phyloP scores from a whole-genome alignment of 2,113 vertebrate genomes.

The Grammomys surdaster region DNA sequence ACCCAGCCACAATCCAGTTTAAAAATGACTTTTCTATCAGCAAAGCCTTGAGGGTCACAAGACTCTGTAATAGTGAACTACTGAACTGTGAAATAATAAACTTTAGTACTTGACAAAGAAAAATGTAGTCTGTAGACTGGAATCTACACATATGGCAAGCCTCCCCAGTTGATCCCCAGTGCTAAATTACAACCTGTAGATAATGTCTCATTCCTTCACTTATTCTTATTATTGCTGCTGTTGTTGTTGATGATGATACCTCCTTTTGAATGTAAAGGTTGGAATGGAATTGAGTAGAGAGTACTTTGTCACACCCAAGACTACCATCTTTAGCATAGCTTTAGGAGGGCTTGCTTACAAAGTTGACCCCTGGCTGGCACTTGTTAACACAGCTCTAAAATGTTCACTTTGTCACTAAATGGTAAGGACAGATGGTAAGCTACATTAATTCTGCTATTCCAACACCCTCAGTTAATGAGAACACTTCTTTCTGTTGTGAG shows the following conservation, averaged over 20 bases:
- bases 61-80: not conserved
- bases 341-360: not conserved
- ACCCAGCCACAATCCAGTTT: not conserved
- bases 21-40: not conserved
- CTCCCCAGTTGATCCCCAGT: not conserved
- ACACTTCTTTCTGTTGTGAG: not conserved
- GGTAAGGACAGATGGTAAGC: not conserved
- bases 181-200: not conserved
- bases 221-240: not conserved
- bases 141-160: not conserved
- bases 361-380: not conserved
- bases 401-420: not conserved
- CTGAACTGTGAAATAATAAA: not conserved
- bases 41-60: not conserved
- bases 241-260: not conserved
- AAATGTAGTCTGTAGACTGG: not conserved
- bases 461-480: not conserved
- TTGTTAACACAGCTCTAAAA: not conserved
- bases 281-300: not conserved
- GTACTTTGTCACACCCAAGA: not conserved
- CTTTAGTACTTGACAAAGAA: not conserved
- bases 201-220: not conserved
- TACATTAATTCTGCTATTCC: not conserved
- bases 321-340: not conserved
- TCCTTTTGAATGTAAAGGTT: not conserved